Conservation (phyloP, 2,888 invertebrate genomes). For the Rotaria magnacalcarata region DNA sequence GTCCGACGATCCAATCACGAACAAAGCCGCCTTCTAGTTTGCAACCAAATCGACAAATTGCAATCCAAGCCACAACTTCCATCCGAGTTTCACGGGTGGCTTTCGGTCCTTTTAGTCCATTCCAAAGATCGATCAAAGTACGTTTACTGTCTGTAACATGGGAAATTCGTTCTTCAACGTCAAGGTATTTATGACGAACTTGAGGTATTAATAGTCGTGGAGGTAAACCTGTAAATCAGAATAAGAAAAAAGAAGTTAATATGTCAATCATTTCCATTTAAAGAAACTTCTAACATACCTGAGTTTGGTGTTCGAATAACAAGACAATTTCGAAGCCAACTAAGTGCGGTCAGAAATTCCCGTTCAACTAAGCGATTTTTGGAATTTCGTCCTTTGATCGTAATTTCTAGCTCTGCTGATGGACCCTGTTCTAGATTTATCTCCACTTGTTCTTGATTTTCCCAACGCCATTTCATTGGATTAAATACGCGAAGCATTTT, state of each 20-base stretch:
- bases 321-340: not conserved
- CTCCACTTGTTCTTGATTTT: not conserved
- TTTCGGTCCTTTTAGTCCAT: not conserved
- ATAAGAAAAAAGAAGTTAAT: no score
- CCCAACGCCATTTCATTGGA: not conserved
- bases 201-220: not conserved
- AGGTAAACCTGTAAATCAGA: not conserved
- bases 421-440: not conserved
- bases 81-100: not conserved
- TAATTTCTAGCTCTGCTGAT: not conserved
- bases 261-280: no score
- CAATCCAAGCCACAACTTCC: slow-evolving; percentile 8
- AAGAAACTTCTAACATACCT: not conserved
- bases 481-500: not conserved
- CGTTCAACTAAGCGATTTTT: not conserved
- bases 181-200: not conserved
- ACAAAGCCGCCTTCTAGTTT: not conserved
- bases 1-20: not conserved
- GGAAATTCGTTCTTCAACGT: not conserved
- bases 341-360: no score
- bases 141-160: not conserved
- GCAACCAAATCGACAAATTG: not conserved
- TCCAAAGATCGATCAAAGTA: not conserved
- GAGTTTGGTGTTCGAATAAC: not conserved
- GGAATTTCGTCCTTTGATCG: not conserved